Conservation (phyloP, 1,140 invertebrate genomes). For the Penaeus japonicus region DNA sequence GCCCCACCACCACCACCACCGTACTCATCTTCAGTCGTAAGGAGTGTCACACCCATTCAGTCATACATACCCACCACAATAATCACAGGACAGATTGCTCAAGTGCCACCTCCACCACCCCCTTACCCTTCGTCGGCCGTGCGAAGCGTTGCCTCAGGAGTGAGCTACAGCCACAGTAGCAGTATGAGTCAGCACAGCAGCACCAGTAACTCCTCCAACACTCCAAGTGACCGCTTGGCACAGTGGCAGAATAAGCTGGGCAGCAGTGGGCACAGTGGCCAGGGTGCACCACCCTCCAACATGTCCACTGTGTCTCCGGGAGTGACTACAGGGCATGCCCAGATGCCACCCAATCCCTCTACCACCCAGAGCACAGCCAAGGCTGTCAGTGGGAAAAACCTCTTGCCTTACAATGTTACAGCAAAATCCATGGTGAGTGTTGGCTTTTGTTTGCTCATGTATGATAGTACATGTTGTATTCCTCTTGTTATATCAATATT, state of each 20-base stretch:
- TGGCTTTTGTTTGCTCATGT: neutral
- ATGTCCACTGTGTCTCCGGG: neutral
- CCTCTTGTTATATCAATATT: too few species aligned
- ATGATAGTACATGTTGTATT: neutral
- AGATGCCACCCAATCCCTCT: neutral
- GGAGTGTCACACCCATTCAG: constrained; percentile 38
- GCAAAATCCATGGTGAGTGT: constrained; percentile 74
- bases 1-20: constrained; percentile 61
- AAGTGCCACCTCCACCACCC: constrained; percentile 40
- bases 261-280: neutral
- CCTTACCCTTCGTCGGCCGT: constrained; percentile 52
- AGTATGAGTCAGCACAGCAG: constrained; percentile 31
- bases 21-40: constrained; percentile 60
- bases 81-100: constrained; percentile 27
- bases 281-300: neutral
- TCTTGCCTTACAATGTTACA: constrained; percentile 87
- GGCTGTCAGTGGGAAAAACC: constrained; percentile 72
- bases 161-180: constrained; percentile 16
- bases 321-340: constrained; percentile 31
- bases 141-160: constrained; percentile 27
- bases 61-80: constrained; percentile 29
- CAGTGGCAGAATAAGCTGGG: constrained; percentile 55
- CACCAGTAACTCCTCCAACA: constrained; percentile 13
- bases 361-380: constrained; percentile 61
- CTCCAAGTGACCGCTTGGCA: constrained; percentile 51